These are phyloP conservation scores for Nezara viridula DNA, from an alignment of 2,888 invertebrate species.

Conservation along the genomic window DNA sequence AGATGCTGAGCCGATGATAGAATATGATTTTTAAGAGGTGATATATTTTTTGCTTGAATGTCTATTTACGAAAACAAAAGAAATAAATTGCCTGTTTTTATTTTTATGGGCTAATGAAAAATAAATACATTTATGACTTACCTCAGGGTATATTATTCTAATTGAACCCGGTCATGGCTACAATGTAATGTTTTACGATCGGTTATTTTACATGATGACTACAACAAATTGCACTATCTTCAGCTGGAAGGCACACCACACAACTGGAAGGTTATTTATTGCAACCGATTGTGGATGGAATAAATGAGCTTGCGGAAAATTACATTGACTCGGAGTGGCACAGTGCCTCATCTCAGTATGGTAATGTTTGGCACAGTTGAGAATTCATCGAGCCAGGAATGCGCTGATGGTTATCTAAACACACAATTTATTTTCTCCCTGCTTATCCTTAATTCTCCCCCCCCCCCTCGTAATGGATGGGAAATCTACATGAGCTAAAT, in stretches of 20 bases:
- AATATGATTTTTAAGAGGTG: too few species aligned
- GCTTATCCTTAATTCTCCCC: neutral
- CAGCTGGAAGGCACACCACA: neutral
- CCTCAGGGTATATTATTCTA: neutral
- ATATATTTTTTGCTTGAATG: too few species aligned
- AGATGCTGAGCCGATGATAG: too few species aligned
- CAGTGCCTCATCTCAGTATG: slow-evolving; percentile 23
- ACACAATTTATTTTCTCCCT: neutral
- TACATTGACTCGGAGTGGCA: neutral
- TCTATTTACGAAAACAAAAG: too few species aligned
- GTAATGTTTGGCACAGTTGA: neutral
- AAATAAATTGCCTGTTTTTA: neutral
- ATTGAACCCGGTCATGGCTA: neutral
- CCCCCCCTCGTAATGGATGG: neutral
- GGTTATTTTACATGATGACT: neutral
- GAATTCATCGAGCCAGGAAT: neutral
- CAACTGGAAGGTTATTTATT: neutral
- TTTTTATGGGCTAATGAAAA: neutral
- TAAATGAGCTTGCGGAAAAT: slow-evolving; percentile 8
- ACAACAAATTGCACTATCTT: slow-evolving; percentile 8
- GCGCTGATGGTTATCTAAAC: neutral
- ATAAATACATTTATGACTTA: neutral
- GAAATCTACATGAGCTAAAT: neutral
- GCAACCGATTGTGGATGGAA: neutral
- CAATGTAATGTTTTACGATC: neutral